Conservation (phyloP, 2,888 invertebrate species). For the Hirtodrosophila histrioides region DNA sequence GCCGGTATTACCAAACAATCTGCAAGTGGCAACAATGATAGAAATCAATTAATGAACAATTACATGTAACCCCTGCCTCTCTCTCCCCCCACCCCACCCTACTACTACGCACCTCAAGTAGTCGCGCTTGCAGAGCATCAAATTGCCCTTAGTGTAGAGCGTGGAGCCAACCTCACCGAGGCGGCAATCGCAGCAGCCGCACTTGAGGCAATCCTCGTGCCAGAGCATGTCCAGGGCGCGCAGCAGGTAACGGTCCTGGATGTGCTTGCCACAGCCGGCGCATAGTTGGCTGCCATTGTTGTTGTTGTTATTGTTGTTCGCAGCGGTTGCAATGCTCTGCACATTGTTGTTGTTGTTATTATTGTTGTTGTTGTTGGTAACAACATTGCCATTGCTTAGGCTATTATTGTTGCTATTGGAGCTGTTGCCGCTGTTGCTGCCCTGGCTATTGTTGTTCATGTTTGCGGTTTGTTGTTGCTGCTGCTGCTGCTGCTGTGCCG, state of each 20-base stretch:
- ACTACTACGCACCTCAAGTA: constrained; percentile 90
- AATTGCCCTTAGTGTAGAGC: constrained; percentile 96
- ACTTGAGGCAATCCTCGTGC: constrained; percentile 99
- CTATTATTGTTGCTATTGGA: constrained; percentile 49
- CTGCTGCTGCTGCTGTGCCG: constrained; percentile 52
- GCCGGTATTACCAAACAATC: constrained; percentile 97
- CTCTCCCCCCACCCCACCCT: no score
- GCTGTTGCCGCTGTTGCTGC: constrained; percentile 45
- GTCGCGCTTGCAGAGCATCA: constrained; percentile 97
- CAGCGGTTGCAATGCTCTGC: constrained; percentile 72
- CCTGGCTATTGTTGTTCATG: constrained; percentile 58
- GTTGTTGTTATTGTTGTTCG: constrained; percentile 79
- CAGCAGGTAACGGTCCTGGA: constrained; percentile 95
- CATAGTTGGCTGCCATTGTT: constrained; percentile 89
- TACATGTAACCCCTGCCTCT: no score
- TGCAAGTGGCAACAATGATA: constrained; percentile 80
- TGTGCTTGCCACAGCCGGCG: constrained; percentile 97
- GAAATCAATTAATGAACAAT: background rate
- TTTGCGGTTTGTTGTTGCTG: constrained; percentile 60
- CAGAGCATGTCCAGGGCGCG: constrained; percentile 97
- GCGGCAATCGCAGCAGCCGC: constrained; percentile 98
- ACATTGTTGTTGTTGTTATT: constrained; percentile 61
- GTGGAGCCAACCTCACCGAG: constrained; percentile 98
- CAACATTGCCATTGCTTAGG: constrained; percentile 62
- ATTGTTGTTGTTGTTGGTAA: constrained; percentile 46